Evolutionary conservation across 2,888 invertebrate species (phyloP), one percentile per base, ranked within the genome.

Genomic region (Drosophila austrosaltans): DNA sequence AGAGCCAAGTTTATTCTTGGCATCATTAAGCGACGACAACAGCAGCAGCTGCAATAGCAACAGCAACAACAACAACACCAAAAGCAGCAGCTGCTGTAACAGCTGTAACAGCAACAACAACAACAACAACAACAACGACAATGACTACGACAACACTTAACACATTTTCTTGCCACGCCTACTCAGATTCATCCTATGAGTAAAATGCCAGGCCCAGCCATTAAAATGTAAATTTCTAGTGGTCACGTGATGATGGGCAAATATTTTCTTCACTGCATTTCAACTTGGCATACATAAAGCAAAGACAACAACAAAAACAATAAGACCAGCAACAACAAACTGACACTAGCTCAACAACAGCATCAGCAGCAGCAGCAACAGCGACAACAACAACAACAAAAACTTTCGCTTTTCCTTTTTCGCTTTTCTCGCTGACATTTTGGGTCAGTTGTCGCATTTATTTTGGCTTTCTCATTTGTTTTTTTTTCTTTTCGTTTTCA

Each of bases 221-320:
- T 88, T 86, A 79, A 83, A 78, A 84, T 86, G 88, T 72, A 85
- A 87, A 87, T 83, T 86, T 86, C 78, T 81, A 86, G 85, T 84
- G 85, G 85, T 78, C 87, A 84, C 81, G 74, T 75, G 81, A 71
- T 75, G 81, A 68, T 77, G 74, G 48, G 68, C 67, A 75, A 75
- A 74, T 71, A 75, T 69, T 73, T 73, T 59, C 53, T 54, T 54
- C 70, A 75, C 65, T 67, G 58, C 73, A 77, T 57, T 70, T 70
- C 68, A 75, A 72, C 84, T 72, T 72, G 72, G 72, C 72, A 73
- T 72, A 64, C 62, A 67, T 66, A 67, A 61, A 48, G 59, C 5
- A 57, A 57, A 70, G 53, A 60, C 62, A 63, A 57, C 16, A 32
- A 36, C 39, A 65, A 20, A 30, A 25, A 40, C n/a, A 66, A 53